Evolutionary conservation across 2,113 vertebrate species (phyloP), one percentile per base, ranked within the genome.

Genomic region (Elachura formosa): DNA sequence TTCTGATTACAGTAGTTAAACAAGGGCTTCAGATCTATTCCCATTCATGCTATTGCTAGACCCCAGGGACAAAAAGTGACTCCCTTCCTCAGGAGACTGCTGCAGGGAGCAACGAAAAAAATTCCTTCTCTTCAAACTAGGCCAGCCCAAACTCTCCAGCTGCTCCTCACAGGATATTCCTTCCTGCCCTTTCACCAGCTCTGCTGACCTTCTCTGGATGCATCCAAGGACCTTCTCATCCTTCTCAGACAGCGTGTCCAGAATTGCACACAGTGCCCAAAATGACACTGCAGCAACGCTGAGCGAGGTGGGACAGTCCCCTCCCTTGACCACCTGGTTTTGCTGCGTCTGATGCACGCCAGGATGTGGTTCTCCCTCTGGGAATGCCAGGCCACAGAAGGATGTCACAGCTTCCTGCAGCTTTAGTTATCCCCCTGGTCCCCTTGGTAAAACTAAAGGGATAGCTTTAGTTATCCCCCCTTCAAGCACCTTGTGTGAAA

Each of bases 201-300:
- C 24, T 41, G 23, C 0, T 31, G 19, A 9, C 26, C 12, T 38
- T 24, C 54, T 72, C 22, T 16, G 19, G 23, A 43, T 2, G 4
- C 19, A 36, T 12, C 38, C 34, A 33, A 34, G 9, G 18, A 74
- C 29, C 19, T 45, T 12, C 21, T 9, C 21, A 16, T 14, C 28
- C 5, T 48, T 54, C 43, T 45, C 2, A 48, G 61, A 20, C 5
- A 9, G 7, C 22, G 33, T 22, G 49, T 6, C 13, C 34, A 68
- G 66, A 64, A 43, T 15, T 2, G 18, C 33, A 34, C 7, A 23
- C 14, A 18, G 36, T 8, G 25, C 14, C 29, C 0, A 0, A 67
- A 51, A 46, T 24, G 24, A 31, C 45, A 48, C 61, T 2, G 4
- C 43, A 62, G 16, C 33, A 76, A 28, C 0, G 0, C 11, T 40